Conservation (phyloP, 2,888 invertebrate genomes). For the Rhagium mordax region DNA sequence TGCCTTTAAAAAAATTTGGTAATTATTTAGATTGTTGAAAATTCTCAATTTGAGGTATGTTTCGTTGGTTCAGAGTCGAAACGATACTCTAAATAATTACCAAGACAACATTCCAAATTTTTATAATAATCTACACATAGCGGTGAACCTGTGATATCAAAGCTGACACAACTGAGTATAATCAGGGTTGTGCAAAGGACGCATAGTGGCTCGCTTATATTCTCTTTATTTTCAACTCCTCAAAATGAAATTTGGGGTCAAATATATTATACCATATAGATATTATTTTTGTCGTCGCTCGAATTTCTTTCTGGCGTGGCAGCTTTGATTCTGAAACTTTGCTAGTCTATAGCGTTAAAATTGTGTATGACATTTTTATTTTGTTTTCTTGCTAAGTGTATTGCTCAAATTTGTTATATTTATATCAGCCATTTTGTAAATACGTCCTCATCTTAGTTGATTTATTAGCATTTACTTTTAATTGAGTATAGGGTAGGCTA, state of each 20-base stretch:
- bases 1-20: constrained; percentile 13
- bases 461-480: not conserved
- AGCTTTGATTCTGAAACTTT: not conserved
- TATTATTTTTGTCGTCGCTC: no score
- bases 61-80: no score
- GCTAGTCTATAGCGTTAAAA: not conserved
- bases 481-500: not conserved
- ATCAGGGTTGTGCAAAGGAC: no score
- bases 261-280: no score
- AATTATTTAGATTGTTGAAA: not conserved
- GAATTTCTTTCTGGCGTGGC: not conserved
- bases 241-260: no score
- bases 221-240: no score
- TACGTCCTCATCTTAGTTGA: constrained; percentile 12
- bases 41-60: no score
- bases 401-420: constrained; percentile 31
- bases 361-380: not conserved
- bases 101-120: constrained; percentile 24
- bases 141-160: not conserved
- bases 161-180: not conserved
- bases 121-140: not conserved
- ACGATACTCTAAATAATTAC: not conserved
- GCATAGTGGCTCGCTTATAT: no score
- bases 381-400: not conserved
- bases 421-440: constrained; percentile 32